Evolutionary conservation across 2,113 vertebrate species (phyloP), one percentile per base, ranked within the genome.

Genomic region (Hippoglossus stenolepis): DNA sequence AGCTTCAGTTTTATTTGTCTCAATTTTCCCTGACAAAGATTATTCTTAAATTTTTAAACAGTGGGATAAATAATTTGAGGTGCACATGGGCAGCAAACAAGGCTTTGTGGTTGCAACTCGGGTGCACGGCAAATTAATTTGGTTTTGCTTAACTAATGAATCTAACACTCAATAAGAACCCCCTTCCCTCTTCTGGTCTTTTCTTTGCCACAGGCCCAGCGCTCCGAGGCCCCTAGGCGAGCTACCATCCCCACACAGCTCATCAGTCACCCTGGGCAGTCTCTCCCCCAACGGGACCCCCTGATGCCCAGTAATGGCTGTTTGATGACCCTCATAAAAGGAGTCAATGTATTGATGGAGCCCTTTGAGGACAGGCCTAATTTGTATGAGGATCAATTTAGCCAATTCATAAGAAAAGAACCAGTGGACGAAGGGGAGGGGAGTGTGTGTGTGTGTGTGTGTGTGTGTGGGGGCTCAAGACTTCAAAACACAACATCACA

Each of bases 261-360:
- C 95, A 96, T 96, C 95, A 96, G 93, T 96, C 95, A 96, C 95
- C 93, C 91, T 93, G 93, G 92, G 93, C 94, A 94, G 93, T 92
- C 94, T 95, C 94, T 95, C 94, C 92, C 94, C 88, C 79, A 80
- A 91, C 75, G 95, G 95, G 93, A 94, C 92, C 93, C 87, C 89
- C 90, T 92, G 93, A 95, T 93, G 94, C 94, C 94, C 94, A 94
- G 95, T 96, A 96, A 98, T 97, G 95, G 96, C 92, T 96, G 95
- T 96, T 96, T 96, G 96, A 98, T 97, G 95, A 94, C 91, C 92
- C 96, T 98, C 96, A 97, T 97, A 97, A 97, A 95, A 96, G 93
- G 92, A 96, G 96, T 98, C 97, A 96, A 97, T 98, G 95, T 96
- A 97, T 98, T 94, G 96, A 97, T 84, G 93, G 84, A 91, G 89